Conservation (phyloP, 1,140 invertebrate species). For the Maconellicoccus hirsutus region DNA sequence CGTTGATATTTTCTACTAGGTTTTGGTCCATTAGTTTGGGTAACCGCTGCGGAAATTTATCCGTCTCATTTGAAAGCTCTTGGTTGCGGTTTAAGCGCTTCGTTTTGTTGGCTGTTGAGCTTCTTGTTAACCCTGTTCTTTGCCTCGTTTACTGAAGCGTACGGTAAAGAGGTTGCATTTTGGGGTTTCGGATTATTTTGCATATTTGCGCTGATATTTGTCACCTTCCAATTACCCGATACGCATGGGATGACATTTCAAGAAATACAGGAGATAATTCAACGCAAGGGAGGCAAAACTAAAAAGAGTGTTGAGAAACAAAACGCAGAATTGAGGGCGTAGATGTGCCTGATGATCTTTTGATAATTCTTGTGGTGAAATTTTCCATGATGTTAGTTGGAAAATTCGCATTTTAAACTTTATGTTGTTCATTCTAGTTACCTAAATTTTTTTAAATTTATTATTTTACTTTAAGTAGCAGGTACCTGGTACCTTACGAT, state of each 20-base stretch:
- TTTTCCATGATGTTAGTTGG: no score
- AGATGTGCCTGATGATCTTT: no score
- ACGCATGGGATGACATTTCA: slow-evolving; percentile 66
- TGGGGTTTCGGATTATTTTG: slow-evolving; percentile 66
- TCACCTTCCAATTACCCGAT: slow-evolving; percentile 57
- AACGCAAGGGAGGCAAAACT: slow-evolving; percentile 35
- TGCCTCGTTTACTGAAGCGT: slow-evolving; percentile 39
- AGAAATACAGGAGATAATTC: slow-evolving; percentile 58
- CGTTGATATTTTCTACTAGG: no score
- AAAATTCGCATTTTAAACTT: no score
- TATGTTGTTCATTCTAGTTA: no score
- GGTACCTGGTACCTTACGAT: no score
- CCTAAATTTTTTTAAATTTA: no score
- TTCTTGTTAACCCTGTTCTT: slow-evolving; percentile 72
- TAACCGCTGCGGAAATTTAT: slow-evolving; percentile 73
- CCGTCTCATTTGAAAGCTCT: slow-evolving; percentile 59
- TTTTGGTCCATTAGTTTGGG: slow-evolving; percentile 73
- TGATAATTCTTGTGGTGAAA: no score
- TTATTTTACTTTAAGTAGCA: no score
- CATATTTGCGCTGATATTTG: slow-evolving; percentile 48
- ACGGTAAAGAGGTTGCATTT: slow-evolving; percentile 59
- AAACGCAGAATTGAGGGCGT: no score
- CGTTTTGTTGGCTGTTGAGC: slow-evolving; percentile 62
- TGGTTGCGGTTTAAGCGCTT: slow-evolving; percentile 60
- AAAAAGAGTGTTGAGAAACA: not conserved